phyloP scores from a whole-genome alignment of 2,888 invertebrate genomes.

The Sinelater perroti region DNA sequence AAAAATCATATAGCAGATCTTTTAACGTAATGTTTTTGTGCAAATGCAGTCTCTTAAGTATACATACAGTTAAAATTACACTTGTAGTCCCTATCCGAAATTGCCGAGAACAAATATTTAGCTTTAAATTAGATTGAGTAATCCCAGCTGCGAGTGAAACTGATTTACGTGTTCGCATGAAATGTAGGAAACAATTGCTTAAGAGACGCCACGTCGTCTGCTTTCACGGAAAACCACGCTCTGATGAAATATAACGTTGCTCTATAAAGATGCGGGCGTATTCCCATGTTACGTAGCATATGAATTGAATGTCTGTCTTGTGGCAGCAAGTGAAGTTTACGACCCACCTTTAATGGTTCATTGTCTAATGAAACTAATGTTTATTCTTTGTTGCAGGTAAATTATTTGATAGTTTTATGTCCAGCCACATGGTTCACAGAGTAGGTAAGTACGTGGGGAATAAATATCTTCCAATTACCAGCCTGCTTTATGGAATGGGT shows the following conservation, averaged over 20 bases:
- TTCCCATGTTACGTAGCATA: constrained; percentile 12
- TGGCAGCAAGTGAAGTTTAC: constrained; percentile 25
- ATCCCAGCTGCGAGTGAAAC: too few relatives aligned
- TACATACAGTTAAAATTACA: too few relatives aligned
- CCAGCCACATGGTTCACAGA: constrained; percentile 14
- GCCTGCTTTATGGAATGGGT: constrained; percentile 4
- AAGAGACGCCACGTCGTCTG: too few relatives aligned
- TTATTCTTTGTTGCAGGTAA: constrained; percentile 30
- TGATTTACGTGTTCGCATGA: too few relatives aligned
- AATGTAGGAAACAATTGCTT: too few relatives aligned
- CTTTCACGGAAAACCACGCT: too few relatives aligned
- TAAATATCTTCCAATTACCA: constrained; percentile 13
- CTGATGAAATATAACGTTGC: constrained; percentile 8
- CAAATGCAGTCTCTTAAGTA: too few relatives aligned
- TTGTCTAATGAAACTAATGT: constrained; percentile 30
- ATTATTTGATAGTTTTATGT: constrained; percentile 18
- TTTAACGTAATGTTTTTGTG: too few relatives aligned
- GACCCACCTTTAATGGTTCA: constrained; percentile 21
- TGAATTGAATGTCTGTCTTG: constrained; percentile 9
- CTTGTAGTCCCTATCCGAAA: too few relatives aligned
- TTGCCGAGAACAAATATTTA: too few relatives aligned
- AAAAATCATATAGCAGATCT: too few relatives aligned
- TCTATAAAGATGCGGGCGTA: constrained; percentile 12
- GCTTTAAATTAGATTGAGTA: too few relatives aligned
- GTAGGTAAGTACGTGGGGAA: constrained; percentile 19